A percentile compares a stretch with the other conserved stretches of the same genome.
These are phyloP conservation scores for Sorex araneus DNA, from an alignment of 2,113 vertebrate species.

Conservation along the genomic window DNA sequence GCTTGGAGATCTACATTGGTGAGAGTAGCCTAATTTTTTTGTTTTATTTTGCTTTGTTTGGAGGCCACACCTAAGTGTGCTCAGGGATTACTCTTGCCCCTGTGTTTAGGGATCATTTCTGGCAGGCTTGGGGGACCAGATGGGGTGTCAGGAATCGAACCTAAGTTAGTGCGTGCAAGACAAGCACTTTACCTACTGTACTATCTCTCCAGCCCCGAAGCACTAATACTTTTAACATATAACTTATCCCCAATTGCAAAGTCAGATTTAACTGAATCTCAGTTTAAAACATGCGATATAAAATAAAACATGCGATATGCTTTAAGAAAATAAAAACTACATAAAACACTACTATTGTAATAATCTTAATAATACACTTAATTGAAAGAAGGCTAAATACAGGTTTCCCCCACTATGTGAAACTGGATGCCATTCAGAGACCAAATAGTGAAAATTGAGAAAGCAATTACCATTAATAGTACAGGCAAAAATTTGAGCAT, in stretches of 20 bases:
- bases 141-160: too few species aligned
- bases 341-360: background rate
- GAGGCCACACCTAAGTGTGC: too few species aligned
- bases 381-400: constrained; percentile 41
- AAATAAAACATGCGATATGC: background rate
- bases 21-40: background rate
- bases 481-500: background rate
- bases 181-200: too few species aligned
- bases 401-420: background rate
- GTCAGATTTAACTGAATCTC: background rate
- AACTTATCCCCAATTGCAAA: constrained; percentile 6
- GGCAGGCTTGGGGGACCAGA: too few species aligned
- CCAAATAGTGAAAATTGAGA: background rate
- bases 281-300: background rate
- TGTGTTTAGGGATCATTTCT: too few species aligned
- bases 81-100: too few species aligned
- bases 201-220: too few species aligned
- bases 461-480: background rate
- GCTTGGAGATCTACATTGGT: background rate
- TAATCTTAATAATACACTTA: constrained; percentile 27
- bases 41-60: too few species aligned
- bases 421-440: background rate
- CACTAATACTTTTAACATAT: background rate
- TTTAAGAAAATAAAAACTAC: constrained; percentile 54
- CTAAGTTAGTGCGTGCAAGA: too few species aligned